Conservation (phyloP, 1,140 invertebrate genomes). For the Saxidomus purpurata region DNA sequence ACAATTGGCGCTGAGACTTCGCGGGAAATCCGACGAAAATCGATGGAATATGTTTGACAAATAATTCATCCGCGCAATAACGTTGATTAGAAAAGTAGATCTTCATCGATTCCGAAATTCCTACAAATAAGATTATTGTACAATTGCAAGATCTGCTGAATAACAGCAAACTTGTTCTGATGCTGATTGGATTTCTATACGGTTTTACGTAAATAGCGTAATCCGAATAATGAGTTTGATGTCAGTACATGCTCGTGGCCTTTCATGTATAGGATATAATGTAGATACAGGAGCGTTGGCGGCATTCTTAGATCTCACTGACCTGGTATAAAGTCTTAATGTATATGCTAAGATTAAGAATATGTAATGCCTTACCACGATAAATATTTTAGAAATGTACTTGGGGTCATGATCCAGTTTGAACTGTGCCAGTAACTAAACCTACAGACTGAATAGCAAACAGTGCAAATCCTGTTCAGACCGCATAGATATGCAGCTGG, state of each 20-base stretch:
- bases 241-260: not conserved
- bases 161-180: not conserved
- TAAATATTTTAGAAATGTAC: no score
- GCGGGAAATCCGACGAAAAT: slow-evolving; percentile 35
- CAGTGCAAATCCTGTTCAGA: no score
- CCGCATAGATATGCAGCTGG: no score
- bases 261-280: not conserved
- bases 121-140: slow-evolving; percentile 34
- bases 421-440: no score
- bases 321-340: no score
- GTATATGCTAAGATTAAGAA: no score
- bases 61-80: slow-evolving; percentile 40
- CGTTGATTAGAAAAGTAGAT: slow-evolving; percentile 38
- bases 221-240: not conserved
- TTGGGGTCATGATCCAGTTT: no score
- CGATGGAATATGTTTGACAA: slow-evolving; percentile 40
- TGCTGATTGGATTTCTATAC: not conserved
- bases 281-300: not conserved
- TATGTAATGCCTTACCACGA: no score
- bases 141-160: not conserved
- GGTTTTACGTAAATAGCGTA: slow-evolving; percentile 29
- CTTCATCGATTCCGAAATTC: slow-evolving; percentile 27
- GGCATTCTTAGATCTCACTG: no score
- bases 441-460: no score
- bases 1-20: slow-evolving; percentile 6